Evolutionary conservation across 1,140 invertebrate genomes (phyloP), one percentile per base, ranked within the genome.

Genomic region (Drosophila pseudoananassae): DNA sequence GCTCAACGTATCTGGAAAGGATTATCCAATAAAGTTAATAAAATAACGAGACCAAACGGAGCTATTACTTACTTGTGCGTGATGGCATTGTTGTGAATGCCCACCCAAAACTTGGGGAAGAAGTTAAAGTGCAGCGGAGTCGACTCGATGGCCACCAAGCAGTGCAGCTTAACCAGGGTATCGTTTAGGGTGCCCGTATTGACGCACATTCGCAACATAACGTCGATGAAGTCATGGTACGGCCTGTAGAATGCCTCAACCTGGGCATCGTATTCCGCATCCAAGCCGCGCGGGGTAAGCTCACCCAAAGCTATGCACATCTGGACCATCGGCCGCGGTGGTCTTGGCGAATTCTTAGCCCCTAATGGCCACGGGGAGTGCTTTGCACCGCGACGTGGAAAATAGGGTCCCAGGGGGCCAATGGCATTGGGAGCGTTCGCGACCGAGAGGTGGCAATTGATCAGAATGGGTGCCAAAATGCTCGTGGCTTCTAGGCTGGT

Each of bases 201-300:
- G 15, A 98, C 95, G 38, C 97, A 97, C 65, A 98, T 94, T 14
- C 97, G 94, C 92, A 97, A 97, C 93, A 98, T 95, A 15, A 97
- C 95, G 91, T 98, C 97, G 73, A 97, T 94, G 45, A 97, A 94
- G 51, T 95, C 94, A 87, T 98, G 96, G 92, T 98, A 98, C 0
- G 96, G 96, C 43, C 94, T 91, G 90, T 96, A 98, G 90, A 96
- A 97, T 50, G 96, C 95, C 29, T 95, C 93, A 15, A 98, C 91
- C 3, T 95, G 95, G 47, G 93, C 93, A 79, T 98, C 96, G 83
- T 97, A 97, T 15, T 96, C 95, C 7, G 94, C 94, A 93, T 97
- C 96, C 10, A 95, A 92, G 14, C 96, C 96, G 91, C 93, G 93
- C 7, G 85, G 89, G 7, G 84, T 76, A 20, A 92, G 49, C 79